Evolutionary conservation across 2,888 invertebrate species (phyloP), one percentile per base, ranked within the genome.

Genomic region (Cantharis lateralis): DNA sequence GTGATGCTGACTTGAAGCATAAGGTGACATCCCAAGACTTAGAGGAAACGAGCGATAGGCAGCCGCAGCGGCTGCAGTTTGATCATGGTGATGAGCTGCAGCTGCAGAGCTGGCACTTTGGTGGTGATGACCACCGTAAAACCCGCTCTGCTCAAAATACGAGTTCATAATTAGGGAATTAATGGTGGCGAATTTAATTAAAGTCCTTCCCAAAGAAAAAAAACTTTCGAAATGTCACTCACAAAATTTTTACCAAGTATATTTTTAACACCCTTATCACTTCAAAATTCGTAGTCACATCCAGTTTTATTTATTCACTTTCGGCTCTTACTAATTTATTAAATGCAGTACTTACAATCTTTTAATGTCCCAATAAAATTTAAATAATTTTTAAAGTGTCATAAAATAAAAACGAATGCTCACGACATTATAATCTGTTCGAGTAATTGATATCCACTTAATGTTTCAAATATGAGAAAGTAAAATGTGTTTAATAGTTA

Each of bases 111-210:
- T 91, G 83, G 93, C 91, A 80, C 92, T 91, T 90, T 96, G 94
- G 90, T 96, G 94, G 87, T 96, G 96, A 89, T 96, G 96, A 86
- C 94, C 92, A 87, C 96, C 96, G 91, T 97, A 97, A 91, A 97
- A 97, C 89, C 96, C 96, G 89, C 95, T 95, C 91, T 97, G 97
- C 91, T 97, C 97, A 89, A 97, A 97, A 89, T 97, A 97, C 88
- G 96, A 96, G 94, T 96, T 97, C 97, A 97, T 97, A 89, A 89
- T 93, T 83, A 83, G 82, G 81, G 83, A 82, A 82, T 84, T 83
- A 84, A 83, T 84, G 82, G 82, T 84, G 82, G 32, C 81, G 82
- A 80, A 74, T 82, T 81, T 82, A 77, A 74, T 68, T 68, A 62
- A 64, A 69, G 48, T 68, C 71, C 71, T 69, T 68, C 70, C 64